These are phyloP conservation scores for Leucozona laternaria DNA, from an alignment of 2,888 invertebrate genomes.

Conservation along the genomic window DNA sequence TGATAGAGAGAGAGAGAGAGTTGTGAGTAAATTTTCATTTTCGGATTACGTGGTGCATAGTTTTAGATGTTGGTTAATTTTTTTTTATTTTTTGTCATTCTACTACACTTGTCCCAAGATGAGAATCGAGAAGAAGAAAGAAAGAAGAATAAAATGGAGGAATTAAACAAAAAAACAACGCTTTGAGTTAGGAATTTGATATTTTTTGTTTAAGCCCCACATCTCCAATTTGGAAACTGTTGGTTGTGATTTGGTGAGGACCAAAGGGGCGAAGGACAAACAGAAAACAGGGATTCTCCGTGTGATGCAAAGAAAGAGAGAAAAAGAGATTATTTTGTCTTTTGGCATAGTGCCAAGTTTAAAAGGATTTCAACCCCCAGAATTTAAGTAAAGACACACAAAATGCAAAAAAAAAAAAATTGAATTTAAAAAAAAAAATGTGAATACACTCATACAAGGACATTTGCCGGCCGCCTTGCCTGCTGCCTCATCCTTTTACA, in stretches of 20 bases:
- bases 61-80: conserved; percentile 19
- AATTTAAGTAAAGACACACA: conserved; percentile 57
- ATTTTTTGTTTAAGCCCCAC: conserved; percentile 19
- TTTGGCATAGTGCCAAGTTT: conserved; percentile 70
- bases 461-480: conserved; percentile 68
- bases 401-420: conserved; percentile 25
- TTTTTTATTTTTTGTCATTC: not conserved
- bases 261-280: not conserved
- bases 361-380: conserved; percentile 69
- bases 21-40: conserved; percentile 60
- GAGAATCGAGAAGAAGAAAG: conserved; percentile 48
- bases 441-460: conserved; percentile 73
- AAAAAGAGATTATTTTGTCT: conserved; percentile 53
- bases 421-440: conserved; percentile 43
- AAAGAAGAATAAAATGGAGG: not conserved
- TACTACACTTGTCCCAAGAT: conserved; percentile 33
- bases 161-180: conserved; percentile 51
- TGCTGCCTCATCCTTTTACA: conserved; percentile 23
- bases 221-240: conserved; percentile 16
- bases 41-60: conserved; percentile 72
- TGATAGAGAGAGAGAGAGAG: conserved; percentile 22
- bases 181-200: conserved; percentile 45
- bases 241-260: not conserved
- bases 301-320: conserved; percentile 13
- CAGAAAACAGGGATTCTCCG: conserved; percentile 32